Evolutionary conservation across 1,140 invertebrate species (phyloP), one percentile per base, ranked within the genome.

Genomic region (Drosophila mojavensis): DNA sequence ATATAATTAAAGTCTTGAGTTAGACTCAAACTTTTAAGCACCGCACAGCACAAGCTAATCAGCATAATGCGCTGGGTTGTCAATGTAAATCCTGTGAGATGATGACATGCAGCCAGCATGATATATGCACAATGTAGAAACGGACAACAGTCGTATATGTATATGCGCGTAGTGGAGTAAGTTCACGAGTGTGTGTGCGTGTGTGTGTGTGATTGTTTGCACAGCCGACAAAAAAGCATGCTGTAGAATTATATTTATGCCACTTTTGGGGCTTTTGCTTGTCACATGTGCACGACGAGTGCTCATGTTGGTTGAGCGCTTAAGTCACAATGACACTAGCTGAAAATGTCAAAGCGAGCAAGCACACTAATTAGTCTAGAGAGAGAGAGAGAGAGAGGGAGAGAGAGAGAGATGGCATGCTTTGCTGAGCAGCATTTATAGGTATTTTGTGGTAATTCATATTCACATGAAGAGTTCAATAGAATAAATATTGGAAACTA

Each of bases 201-300:
- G n/a, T 15, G 36, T 54, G 39, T 59, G 65, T 54, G 30, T 62
- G 58, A 17, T 58, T 47, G 59, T 48, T 55, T 72, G 64, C 36
- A 56, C n/a, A 60, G 55, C 26, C 28, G 26, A 53, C 41, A 60
- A 82, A 86, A 88, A 86, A 88, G 65, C 50, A 54, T 77, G 83
- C 76, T 77, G 55, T 79, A 61, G 58, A 88, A 88, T 86, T 73
- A 64, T 86, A 88, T 86, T 86, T 88, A 88, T 88, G 76, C 65
- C 79, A 88, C 83, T 89, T 86, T 86, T 79, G 83, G 73, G 83
- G 65, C 83, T 82, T 60, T 61, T n/a, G 70, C 82, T 62, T 88
- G 79, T 86, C 72, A 75, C 75, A 82, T 63, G 43, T 78, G 79
- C 65, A 75, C 63, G 71, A 76, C 48, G 58, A 66, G 48, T 53